Conservation (phyloP, 2,113 vertebrate species). For the Triplophysa rosa region DNA sequence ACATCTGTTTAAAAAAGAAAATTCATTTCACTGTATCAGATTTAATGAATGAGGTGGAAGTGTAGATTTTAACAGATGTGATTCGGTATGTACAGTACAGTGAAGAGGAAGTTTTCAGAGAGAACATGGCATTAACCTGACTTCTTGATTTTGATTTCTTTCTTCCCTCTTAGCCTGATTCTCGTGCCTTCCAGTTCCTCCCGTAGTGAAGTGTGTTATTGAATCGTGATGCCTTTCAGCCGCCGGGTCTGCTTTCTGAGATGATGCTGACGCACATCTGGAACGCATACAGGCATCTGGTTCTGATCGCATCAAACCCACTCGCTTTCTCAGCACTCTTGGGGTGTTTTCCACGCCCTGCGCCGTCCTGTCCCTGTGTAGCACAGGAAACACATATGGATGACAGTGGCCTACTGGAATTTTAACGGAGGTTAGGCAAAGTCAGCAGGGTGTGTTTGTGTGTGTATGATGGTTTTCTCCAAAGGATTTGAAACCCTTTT, state of each 20-base stretch:
- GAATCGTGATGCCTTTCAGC: constrained; percentile 32
- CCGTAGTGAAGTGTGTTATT: constrained; percentile 19
- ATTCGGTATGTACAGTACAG: background rate
- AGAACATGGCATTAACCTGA: background rate
- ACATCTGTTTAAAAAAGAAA: too few relatives aligned
- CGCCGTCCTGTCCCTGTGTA: constrained; percentile 60
- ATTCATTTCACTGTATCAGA: background rate
- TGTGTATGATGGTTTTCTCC: constrained; percentile 17
- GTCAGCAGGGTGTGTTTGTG: constrained; percentile 37
- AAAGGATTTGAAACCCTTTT: background rate
- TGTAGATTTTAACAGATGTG: background rate
- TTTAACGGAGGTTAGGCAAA: constrained; percentile 61
- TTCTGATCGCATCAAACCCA: constrained; percentile 69
- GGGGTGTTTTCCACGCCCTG: constrained; percentile 31
- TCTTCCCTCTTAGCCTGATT: constrained; percentile 13
- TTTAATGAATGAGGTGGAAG: background rate
- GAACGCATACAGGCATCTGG: constrained; percentile 68
- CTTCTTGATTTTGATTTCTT: constrained; percentile 17
- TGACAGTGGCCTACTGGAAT: constrained; percentile 50
- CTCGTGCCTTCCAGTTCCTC: constrained; percentile 30
- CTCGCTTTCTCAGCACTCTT: constrained; percentile 53
- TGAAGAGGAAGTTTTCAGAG: constrained; percentile 2
- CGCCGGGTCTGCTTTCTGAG: constrained; percentile 32
- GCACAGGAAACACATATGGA: constrained; percentile 69
- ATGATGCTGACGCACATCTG: constrained; percentile 71